Base-by-base conservation (phyloP, 2,113 vertebrate genomes). In the Mobula birostris region DNA sequence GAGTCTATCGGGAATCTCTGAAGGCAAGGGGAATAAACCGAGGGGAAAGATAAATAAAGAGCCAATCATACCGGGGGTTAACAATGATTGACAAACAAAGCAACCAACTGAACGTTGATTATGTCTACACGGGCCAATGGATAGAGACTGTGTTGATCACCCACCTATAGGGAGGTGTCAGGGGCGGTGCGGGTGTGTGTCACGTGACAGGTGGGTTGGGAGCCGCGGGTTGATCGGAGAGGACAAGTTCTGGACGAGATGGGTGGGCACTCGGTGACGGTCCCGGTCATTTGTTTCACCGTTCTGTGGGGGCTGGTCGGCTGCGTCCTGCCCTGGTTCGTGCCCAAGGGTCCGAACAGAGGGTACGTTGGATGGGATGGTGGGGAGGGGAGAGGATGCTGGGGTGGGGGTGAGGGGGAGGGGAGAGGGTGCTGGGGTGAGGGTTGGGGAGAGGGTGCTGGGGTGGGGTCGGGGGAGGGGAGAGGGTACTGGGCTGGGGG, bases 291-390 rank as follows among this genome's bases (percentile, higher is more conserved):
- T 95, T 97, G 99, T 95, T 99, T 99, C 97, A 99, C 98, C 94
- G 97, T 98, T 87, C 96, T 99, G 95, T 99, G 99, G 99, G 98
- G 96, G 74, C 96, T 99, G 76, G 98, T 99, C 94, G 99, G 99
- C 74, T 95, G 98, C 94, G 98, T 98, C 2, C 98, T 98, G 76
- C 98, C 99, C n/a, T 99, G 98, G 97, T 97, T 99, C 94, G 98
- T 99, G 94, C 99, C 98, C 24, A 99, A 98, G 96, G 99, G 99
- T 95, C 99, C 99, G 48, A 99, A 99, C 96, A 97, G 98, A 94
- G 97, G 97, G 94, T 72, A 72, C 9, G 77, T 40, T 21, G 4
- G 70, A 21, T 12, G 72, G 56, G 12, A 56, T 2, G 61, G 14
- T 5, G 63, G 14, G 63, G 14, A 14, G 14, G 7, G 63, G 63